Percentiles rank a stretch among this genome's conserved stretches.
phyloP scores from a whole-genome alignment of 2,888 invertebrate species.

The Phania funesta region DNA sequence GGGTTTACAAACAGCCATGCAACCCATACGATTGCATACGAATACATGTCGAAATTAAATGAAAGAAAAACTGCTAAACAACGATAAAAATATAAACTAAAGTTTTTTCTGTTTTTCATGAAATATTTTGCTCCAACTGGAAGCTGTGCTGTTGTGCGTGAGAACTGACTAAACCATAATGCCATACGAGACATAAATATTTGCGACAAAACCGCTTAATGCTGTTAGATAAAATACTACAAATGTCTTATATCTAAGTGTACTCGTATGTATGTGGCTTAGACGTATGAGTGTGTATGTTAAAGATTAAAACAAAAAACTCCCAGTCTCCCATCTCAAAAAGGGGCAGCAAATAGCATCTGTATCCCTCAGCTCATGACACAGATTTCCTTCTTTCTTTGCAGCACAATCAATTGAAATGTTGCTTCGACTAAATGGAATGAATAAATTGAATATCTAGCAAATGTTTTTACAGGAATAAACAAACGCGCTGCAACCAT shows the following conservation, averaged over 20 bases:
- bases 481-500: neutral
- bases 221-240: conserved; percentile 38
- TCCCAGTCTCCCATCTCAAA: conserved; percentile 5
- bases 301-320: neutral
- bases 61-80: conserved; percentile 11
- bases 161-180: conserved; percentile 60
- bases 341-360: neutral
- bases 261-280: neutral
- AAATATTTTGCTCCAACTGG: conserved; percentile 28
- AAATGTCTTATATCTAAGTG: conserved; percentile 6
- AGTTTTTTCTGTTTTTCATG: conserved; percentile 48
- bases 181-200: conserved; percentile 59
- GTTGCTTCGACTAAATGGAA: conserved; percentile 30
- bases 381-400: conserved; percentile 56
- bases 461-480: conserved; percentile 31
- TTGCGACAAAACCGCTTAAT: conserved; percentile 59
- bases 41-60: conserved; percentile 6
- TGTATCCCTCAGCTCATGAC: conserved; percentile 60
- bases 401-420: conserved; percentile 28
- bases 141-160: conserved; percentile 63
- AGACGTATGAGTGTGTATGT: neutral
- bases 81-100: conserved; percentile 10
- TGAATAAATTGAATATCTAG: conserved; percentile 34
- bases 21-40: neutral
- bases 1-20: conserved; percentile 1